phyloP scores from a whole-genome alignment of 2,797 vertebrate genomes.

The Xerus rutilus region DNA sequence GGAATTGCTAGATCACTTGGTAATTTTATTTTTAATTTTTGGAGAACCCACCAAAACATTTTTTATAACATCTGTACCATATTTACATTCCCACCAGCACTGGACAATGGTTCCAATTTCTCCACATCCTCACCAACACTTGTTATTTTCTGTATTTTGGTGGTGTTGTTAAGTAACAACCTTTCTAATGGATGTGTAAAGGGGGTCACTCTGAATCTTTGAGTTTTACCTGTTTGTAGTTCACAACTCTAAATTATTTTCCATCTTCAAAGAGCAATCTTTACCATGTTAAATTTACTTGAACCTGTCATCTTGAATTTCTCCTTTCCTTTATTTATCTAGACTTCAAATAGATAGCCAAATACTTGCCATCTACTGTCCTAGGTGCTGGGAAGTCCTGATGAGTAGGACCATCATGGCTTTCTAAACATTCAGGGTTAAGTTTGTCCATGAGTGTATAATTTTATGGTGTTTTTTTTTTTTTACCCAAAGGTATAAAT shows the following conservation, averaged over 20 bases:
- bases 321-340: neutral
- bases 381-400: neutral
- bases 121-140: neutral
- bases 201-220: neutral
- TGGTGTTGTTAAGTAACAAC: neutral
- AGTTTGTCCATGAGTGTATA: neutral
- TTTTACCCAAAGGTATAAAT: neutral
- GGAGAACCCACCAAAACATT: neutral
- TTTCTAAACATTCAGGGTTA: neutral
- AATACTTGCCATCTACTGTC: neutral
- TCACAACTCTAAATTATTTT: constrained; percentile 29
- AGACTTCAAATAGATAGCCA: neutral
- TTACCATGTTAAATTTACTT: neutral
- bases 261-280: neutral
- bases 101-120: neutral
- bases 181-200: neutral
- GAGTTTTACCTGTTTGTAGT: neutral
- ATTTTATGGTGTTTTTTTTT: neutral
- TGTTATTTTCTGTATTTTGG: neutral
- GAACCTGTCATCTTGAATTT: neutral
- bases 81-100: neutral
- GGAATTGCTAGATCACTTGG: neutral
- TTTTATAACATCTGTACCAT: neutral
- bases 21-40: constrained; percentile 26
- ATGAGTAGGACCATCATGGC: too few relatives aligned